Base-by-base conservation (phyloP, 2,113 vertebrate species). In the Chamaea fasciata region DNA sequence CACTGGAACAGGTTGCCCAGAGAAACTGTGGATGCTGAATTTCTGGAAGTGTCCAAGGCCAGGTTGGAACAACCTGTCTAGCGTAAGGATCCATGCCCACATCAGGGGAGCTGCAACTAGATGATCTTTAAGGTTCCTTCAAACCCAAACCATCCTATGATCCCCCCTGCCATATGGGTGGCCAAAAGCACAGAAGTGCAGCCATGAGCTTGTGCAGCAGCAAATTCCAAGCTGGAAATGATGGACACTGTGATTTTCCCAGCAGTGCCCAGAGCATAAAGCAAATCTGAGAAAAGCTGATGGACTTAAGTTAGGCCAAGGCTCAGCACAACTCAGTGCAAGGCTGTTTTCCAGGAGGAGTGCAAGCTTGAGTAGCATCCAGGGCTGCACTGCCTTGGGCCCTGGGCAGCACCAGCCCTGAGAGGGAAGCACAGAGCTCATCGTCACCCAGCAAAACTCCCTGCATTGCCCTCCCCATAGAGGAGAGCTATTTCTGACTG, bases 171-270 rank as follows among this genome's bases (percentile, higher is more conserved):
- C 24, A 63, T 15, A 21, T 0, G 4, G 21, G 53, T 23, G 26
- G n/a, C 23, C 55, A 49, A 44, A 56, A 64, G 4, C 31, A 44
- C 1, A 3, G 20, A 46, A 60, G 27, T 1, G 0, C 44, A 78
- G 44, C 19, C 28, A 42, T 0, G 1, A 55, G n/a, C 5, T 31
- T 3, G 1, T 8, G 23, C 0, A 0, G 31, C 15, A 37, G 17
- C 46, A 31, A 8, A 42, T 60, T 79, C 46, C 49, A 56, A 24
- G 35, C 2, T 49, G 76, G 76, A 46, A 73, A 27, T 7, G 6
- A 41, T 0, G 1, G 15, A 26, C 2, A 2, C 26, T 14, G 21
- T 15, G 41, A 46, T 44, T 62, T 59, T 35, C 17, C 23, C 15
- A 65, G 71, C 22, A 90, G 17, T 4, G 3, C 18, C 33, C 71